Conservation (phyloP, 2,888 invertebrate genomes). For the Pycnomerus fuliginosus region DNA sequence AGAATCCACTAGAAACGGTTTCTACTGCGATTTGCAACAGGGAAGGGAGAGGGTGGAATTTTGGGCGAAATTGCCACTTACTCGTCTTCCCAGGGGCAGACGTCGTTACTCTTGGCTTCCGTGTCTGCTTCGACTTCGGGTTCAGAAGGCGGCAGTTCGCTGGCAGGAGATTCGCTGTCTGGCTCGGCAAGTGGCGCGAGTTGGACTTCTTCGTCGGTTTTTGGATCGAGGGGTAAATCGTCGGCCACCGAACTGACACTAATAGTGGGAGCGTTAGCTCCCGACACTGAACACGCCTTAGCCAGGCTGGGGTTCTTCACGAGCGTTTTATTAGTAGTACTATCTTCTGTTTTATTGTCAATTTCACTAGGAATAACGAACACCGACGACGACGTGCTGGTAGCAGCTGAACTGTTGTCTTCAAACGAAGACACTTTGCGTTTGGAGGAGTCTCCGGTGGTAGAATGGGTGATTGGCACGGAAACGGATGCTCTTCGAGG, state of each 20-base stretch:
- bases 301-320: conserved; percentile 49
- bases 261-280: conserved; percentile 59
- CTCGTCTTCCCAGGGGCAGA: conserved; percentile 96
- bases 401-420: conserved; percentile 45
- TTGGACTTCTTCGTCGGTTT: conserved; percentile 42
- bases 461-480: conserved; percentile 52
- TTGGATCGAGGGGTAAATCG: conserved; percentile 49
- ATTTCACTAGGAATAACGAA: conserved; percentile 43
- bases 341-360: conserved; percentile 43
- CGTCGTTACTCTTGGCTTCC: conserved; percentile 70
- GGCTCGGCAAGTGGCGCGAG: conserved; percentile 69
- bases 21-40: too few relatives aligned
- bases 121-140: conserved; percentile 40
- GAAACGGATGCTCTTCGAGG: conserved; percentile 52
- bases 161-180: conserved; percentile 68
- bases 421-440: conserved; percentile 55
- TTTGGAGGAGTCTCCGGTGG: conserved; percentile 33
- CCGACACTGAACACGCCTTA: conserved; percentile 51
- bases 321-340: conserved; percentile 45
- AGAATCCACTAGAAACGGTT: too few relatives aligned
- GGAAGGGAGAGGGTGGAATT: too few relatives aligned
- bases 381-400: conserved; percentile 35
- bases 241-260: conserved; percentile 74
- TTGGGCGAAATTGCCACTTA: too few relatives aligned
- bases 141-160: conserved; percentile 57